These are phyloP conservation scores for Frieseomelitta varia DNA, from an alignment of 1,140 invertebrate genomes.

Conservation along the genomic window DNA sequence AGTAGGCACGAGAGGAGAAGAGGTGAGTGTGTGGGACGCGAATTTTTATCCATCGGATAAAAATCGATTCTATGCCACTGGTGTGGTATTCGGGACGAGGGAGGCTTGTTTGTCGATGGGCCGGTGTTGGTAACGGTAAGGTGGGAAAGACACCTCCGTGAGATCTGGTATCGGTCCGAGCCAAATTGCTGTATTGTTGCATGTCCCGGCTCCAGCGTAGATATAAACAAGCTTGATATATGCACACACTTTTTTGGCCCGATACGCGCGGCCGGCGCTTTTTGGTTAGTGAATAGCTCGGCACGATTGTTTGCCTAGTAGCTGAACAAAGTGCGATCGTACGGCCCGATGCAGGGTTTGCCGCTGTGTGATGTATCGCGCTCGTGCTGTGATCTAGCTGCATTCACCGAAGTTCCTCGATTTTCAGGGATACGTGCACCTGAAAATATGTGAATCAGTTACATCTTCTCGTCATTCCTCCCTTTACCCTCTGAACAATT, in stretches of 20 bases:
- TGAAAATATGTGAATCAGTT: background rate
- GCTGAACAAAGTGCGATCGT: conserved; percentile 36
- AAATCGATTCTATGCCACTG: conserved; percentile 22
- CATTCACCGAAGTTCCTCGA: conserved; percentile 34
- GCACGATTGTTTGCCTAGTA: conserved; percentile 54
- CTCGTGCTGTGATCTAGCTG: conserved; percentile 53
- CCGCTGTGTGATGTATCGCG: conserved; percentile 53
- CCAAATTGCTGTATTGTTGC: conserved; percentile 72
- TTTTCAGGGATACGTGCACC: conserved; percentile 1
- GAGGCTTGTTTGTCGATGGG: conserved; percentile 30
- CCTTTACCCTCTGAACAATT: background rate
- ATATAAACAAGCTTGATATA: conserved; percentile 67
- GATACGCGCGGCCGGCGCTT: conserved; percentile 19
- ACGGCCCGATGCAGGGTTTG: conserved; percentile 32
- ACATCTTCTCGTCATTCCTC: conserved; percentile 2
- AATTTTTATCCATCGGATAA: background rate
- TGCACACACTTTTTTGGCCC: conserved; percentile 28
- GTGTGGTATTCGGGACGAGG: background rate
- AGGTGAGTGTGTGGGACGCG: background rate
- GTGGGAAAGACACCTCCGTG: conserved; percentile 39
- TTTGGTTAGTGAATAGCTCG: conserved; percentile 27
- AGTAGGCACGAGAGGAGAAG: too few species aligned
- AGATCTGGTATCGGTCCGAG: conserved; percentile 65
- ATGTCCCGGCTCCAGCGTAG: conserved; percentile 46
- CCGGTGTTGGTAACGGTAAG: conserved; percentile 39